Evolutionary conservation across 2,797 vertebrate species (phyloP).

Genomic region (Platyrinchus mystaceus): DNA sequence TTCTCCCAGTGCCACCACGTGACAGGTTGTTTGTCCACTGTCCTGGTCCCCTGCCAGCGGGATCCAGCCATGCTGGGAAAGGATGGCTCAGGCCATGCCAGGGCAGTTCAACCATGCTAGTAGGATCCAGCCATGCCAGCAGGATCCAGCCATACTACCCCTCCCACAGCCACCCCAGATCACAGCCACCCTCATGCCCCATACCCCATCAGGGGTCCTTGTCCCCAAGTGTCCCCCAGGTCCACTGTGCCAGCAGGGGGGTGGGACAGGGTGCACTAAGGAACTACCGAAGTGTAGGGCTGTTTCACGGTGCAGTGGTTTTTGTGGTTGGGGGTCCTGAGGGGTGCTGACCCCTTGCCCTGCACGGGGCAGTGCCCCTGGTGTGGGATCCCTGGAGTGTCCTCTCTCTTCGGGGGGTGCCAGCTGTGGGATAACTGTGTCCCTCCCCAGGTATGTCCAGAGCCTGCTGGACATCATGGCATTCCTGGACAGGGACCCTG

Average conservation of each 20-base stretch:
- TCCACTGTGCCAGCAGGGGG: accelerated
- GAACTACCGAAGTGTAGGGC: not conserved
- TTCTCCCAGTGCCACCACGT: not conserved
- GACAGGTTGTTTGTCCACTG: not conserved
- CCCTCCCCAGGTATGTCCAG: slow-evolving; percentile 87
- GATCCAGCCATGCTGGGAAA: not conserved
- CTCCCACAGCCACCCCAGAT: accelerated
- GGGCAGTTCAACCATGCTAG: not conserved
- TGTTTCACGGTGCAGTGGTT: not conserved
- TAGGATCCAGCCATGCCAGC: not conserved
- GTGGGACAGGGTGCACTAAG: not conserved
- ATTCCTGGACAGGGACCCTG: slow-evolving; percentile 87
- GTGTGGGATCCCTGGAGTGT: accelerated
- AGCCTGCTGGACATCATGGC: slow-evolving; percentile 94
- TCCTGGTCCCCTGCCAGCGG: not conserved
- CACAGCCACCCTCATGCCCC: not conserved
- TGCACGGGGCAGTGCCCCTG: accelerated
- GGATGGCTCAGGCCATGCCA: not conserved
- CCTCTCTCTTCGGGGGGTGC: not conserved
- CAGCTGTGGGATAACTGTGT: accelerated
- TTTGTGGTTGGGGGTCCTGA: not conserved
- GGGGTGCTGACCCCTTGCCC: not conserved
- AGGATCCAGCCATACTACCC: not conserved
- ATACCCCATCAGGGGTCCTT: not conserved
- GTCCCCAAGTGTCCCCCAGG: not conserved